Evolutionary conservation across 2,113 vertebrate species (phyloP), one percentile per base, ranked within the genome.

Genomic region (Odocoileus hemionus): DNA sequence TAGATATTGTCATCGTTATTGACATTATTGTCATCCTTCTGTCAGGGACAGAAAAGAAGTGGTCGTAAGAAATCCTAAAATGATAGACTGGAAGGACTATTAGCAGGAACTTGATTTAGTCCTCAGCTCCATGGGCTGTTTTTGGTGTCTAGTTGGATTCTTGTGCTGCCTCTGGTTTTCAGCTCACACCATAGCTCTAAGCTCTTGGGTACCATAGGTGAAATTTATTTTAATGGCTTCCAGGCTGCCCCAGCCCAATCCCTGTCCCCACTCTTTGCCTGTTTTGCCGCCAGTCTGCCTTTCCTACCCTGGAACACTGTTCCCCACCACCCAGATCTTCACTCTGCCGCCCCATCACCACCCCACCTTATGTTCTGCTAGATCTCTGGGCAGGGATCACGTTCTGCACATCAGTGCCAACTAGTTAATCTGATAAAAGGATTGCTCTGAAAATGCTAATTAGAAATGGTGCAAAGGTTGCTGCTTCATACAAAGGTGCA

Each of bases 391-490:
- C 23, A 47, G 39, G 82, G 91, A 79, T 79, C 91, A 67, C 50
- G 58, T 85, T 94, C 74, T 76, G 19, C 28, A 28, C 79, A 64
- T 76, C 39, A 25, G 39, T 93, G 82, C 90, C 82, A 87, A 19
- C 55, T 47, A 54, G 64, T 64, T 93, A 45, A 87, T 47, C 93
- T 91, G 90, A 91, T 79, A 87, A 87, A 83, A 60, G 14, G 61
- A 79, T 64, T 60, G 55, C n/a, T 84, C 55, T 39, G 47, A 82
- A 94, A 95, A 76, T 93, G 64, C 82, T 76, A 30, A 64, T 64
- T 74, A 80, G 55, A 85, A 43, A 30, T 3, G 3, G 60, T 86
- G 70, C 95, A 95, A 82, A 96, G 80, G 93, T 96, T 95, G 74
- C 83, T 84, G 25, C 82, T 95, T 91, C 61, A 50, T 67, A 85